phyloP scores from a whole-genome alignment of 2,797 vertebrate species.

The Darevskia mixta region DNA sequence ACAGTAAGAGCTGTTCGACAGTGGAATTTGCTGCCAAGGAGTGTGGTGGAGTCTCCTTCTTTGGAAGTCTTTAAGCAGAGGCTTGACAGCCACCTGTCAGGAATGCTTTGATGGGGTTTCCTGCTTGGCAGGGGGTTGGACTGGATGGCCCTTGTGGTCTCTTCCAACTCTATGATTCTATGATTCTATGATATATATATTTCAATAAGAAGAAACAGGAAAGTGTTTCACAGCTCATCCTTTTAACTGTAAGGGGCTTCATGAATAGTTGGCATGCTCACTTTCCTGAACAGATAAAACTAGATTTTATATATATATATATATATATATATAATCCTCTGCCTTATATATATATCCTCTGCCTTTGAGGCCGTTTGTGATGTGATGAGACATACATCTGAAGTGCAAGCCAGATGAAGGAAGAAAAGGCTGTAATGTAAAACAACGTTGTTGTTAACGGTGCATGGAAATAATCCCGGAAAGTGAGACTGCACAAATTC shows the following conservation, averaged over 20 bases:
- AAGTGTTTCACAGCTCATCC: neutral
- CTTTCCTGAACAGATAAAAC: conserved; percentile 21
- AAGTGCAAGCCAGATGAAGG: conserved; percentile 16
- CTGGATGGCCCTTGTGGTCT: no score
- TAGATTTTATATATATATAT: neutral
- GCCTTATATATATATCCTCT: neutral
- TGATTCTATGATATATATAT: no score
- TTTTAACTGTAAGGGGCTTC: neutral
- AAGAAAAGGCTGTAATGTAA: conserved; percentile 6
- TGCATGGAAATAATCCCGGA: conserved; percentile 20
- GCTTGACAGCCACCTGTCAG: no score
- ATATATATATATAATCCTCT: no score
- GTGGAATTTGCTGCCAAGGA: no score
- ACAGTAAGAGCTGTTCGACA: no score
- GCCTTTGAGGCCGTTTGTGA: conserved; percentile 24
- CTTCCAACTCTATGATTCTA: no score
- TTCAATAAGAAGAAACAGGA: neutral
- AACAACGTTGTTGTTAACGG: conserved; percentile 25
- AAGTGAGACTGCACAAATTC: conserved; percentile 20
- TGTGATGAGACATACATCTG: conserved; percentile 27
- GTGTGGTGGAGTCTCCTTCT: no score
- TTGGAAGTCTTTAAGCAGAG: no score
- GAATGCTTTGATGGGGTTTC: no score
- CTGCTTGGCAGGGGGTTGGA: no score
- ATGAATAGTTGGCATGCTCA: neutral